These are phyloP conservation scores for Muschampia plurimacula DNA, from an alignment of 2,888 invertebrate species.

Conservation along the genomic window DNA sequence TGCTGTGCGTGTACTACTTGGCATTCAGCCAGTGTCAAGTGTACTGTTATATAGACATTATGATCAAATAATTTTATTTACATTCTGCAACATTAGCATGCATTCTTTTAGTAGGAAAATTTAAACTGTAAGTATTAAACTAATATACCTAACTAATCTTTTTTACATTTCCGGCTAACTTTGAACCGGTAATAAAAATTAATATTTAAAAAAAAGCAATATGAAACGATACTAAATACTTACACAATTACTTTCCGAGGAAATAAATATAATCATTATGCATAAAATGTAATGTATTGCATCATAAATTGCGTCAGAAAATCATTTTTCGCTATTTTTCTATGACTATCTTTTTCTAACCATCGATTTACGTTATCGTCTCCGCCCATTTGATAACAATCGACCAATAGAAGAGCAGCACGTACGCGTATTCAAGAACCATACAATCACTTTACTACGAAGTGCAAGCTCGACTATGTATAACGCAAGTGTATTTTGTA, in stretches of 20 bases:
- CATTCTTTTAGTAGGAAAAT: too few species aligned
- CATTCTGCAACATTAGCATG: too few species aligned
- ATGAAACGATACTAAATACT: too few species aligned
- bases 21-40: too few species aligned
- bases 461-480: conserved; percentile 71
- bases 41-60: too few species aligned
- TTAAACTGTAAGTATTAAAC: too few species aligned
- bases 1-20: too few species aligned
- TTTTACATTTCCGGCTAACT: too few species aligned
- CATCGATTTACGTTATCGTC: conserved; percentile 43
- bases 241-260: background rate
- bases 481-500: conserved; percentile 67
- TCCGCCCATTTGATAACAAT: conserved; percentile 56
- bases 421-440: conserved; percentile 68
- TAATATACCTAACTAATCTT: too few species aligned
- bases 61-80: too few species aligned
- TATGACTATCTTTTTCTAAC: conserved; percentile 50
- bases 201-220: too few species aligned
- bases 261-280: background rate
- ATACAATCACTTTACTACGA: conserved; percentile 60
- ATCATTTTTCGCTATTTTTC: conserved; percentile 13
- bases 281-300: conserved; percentile 4
- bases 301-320: conserved; percentile 31
- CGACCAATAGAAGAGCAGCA: conserved; percentile 69
- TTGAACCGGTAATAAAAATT: too few species aligned